Base-by-base conservation (phyloP, 2,888 invertebrate genomes). In the Leptinotarsa rubiginosa region DNA sequence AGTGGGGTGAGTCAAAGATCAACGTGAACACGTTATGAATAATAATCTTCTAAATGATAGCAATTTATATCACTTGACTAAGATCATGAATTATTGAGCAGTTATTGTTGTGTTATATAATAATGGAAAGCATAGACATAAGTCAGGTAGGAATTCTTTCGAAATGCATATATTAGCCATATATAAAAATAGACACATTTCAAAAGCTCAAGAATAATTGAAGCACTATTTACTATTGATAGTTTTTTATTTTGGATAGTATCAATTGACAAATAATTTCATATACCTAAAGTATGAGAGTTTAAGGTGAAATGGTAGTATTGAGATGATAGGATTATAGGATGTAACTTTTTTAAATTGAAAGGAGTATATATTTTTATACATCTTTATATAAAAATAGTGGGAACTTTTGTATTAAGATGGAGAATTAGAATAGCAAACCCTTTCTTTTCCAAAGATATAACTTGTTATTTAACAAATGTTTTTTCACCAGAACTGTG, bases 1-100 rank as follows among this genome's bases (percentile, higher is more conserved):
- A 59, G 69, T 69, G 69, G 69, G 69, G 69, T 69, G 31, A 69
- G 69, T 69, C 69, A 69, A 56, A 69, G 20, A 47, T 47, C 69
- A 69, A 56, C 20, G 20, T 56, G 15, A 69, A 66, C 16, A 64
- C 4, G 13, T 64, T n/a, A 10, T n/a, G 15, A 64, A 64, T 64
- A 64, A n/a, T 64, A 41, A 64, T 15, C 10, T 10, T 12, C 25
- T 31, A 64, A 16, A 64, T 25, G 31, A 41, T 12, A 1, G 12
- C 15, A 20, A n/a, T 22, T 25, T 15, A n/a, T 16, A 50, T 15
- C 50, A 15, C 50, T n/a, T 50, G 50, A 50, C 2, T 49, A 67
- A 16, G 16, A 18, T 67, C 18, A 50, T 47, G 49, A 25, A 52
- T 49, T 67, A 67, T 49, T 49, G 49, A 67, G 18, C n/a, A 25